phyloP scores from a whole-genome alignment of 2,113 vertebrate species.

The Callithrix jacchus region DNA sequence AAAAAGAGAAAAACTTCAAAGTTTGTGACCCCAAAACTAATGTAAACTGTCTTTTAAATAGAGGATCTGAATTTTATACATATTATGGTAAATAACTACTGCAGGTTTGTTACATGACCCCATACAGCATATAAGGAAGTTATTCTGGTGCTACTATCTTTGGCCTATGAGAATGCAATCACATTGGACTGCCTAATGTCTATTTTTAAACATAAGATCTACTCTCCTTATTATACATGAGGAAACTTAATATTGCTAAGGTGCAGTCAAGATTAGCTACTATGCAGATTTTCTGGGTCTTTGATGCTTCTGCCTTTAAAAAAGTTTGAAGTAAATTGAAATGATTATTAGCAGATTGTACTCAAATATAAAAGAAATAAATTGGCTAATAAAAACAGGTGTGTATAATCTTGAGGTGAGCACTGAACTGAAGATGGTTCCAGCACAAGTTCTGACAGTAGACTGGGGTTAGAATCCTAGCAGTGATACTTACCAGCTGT shows the following conservation, averaged over 20 bases:
- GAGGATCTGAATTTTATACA: neutral
- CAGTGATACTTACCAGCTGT: neutral
- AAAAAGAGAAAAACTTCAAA: constrained; percentile 32
- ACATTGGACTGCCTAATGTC: constrained; percentile 48
- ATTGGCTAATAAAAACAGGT: neutral
- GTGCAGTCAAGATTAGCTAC: neutral
- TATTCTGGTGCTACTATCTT: constrained; percentile 57
- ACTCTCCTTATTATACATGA: constrained; percentile 29
- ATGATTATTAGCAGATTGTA: neutral
- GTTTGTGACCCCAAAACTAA: neutral
- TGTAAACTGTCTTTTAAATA: constrained; percentile 29
- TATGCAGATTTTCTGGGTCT: neutral
- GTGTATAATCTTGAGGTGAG: neutral
- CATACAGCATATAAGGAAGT: neutral
- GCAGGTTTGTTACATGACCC: neutral
- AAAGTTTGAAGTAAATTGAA: constrained; percentile 15
- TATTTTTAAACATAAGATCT: constrained; percentile 73
- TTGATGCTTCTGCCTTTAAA: constrained; percentile 29
- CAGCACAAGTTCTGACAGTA: neutral
- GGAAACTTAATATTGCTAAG: constrained; percentile 61
- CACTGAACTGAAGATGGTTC: neutral
- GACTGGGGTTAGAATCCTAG: neutral
- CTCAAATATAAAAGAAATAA: neutral
- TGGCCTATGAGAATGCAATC: constrained; percentile 63
- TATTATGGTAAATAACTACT: neutral